These are phyloP conservation scores for Ginglymostoma cirratum DNA, from an alignment of 2,113 vertebrate species.

Conservation along the genomic window DNA sequence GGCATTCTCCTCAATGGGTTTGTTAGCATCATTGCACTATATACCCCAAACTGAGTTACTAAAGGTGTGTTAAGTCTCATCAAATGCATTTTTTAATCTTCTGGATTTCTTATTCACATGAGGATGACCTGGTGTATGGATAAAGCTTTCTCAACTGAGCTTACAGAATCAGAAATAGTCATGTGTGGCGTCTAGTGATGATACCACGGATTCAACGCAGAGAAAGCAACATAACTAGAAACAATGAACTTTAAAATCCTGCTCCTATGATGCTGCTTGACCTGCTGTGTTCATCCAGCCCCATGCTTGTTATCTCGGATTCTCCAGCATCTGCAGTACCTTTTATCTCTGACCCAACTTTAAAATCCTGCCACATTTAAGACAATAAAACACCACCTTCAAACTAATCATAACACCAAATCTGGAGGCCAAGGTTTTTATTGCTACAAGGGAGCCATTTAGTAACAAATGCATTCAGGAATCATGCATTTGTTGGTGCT, in stretches of 20 bases:
- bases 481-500: neutral
- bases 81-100: neutral
- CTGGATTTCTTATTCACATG: neutral
- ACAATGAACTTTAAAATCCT: neutral
- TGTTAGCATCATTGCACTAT: neutral
- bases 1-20: neutral
- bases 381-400: neutral
- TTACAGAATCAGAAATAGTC: neutral
- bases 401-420: neutral
- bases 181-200: neutral
- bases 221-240: constrained; percentile 13
- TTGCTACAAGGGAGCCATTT: constrained; percentile 3
- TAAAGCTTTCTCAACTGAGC: neutral
- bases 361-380: neutral
- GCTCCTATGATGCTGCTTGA: no score
- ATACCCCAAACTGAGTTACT: neutral
- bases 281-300: no score
- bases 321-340: no score
- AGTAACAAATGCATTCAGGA: neutral
- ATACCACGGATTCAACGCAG: neutral
- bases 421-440: neutral
- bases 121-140: neutral
- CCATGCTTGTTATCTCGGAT: no score
- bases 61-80: neutral
- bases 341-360: no score